Conservation (phyloP, 2,888 invertebrate genomes). For the Perdita meconis region DNA sequence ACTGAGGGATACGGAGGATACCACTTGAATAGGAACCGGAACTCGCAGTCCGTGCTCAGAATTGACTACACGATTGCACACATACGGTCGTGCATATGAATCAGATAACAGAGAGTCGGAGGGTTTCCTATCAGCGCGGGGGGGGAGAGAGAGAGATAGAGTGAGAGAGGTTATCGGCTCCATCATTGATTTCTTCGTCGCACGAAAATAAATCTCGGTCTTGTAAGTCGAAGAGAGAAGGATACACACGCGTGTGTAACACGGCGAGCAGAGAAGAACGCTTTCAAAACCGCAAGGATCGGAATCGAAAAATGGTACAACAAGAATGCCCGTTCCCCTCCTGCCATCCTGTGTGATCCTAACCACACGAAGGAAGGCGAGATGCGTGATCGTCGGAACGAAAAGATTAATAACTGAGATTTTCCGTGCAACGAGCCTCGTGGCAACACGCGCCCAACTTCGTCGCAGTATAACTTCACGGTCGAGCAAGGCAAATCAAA, state of each 20-base stretch:
- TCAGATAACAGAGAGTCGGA: slow-evolving; percentile 62
- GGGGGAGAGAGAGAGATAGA: slow-evolving; percentile 8
- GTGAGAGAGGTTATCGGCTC: slow-evolving; percentile 56
- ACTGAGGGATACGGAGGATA: slow-evolving; percentile 64
- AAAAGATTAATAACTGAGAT: slow-evolving; percentile 37
- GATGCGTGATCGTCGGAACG: slow-evolving; percentile 16
- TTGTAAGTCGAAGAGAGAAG: slow-evolving; percentile 1
- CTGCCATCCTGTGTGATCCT: background rate
- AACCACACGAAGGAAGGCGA: slow-evolving; percentile 8
- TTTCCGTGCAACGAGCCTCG: slow-evolving; percentile 16
- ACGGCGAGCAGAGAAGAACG: background rate
- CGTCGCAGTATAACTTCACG: no score
- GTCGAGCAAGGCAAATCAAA: slow-evolving; percentile 7
- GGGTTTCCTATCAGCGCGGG: slow-evolving; percentile 43
- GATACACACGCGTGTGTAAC: background rate
- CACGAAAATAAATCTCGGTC: slow-evolving; percentile 66
- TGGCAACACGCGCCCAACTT: background rate
- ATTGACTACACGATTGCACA: slow-evolving; percentile 77
- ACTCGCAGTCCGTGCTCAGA: slow-evolving; percentile 80
- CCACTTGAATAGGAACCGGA: slow-evolving; percentile 81
- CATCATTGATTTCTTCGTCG: slow-evolving; percentile 69
- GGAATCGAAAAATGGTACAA: slow-evolving; percentile 44
- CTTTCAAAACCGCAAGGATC: slow-evolving; percentile 46
- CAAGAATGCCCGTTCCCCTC: slow-evolving; percentile 11
- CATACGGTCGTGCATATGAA: slow-evolving; percentile 78